Base-by-base conservation (phyloP, 2,113 vertebrate genomes). In the Elgaria multicarinata region DNA sequence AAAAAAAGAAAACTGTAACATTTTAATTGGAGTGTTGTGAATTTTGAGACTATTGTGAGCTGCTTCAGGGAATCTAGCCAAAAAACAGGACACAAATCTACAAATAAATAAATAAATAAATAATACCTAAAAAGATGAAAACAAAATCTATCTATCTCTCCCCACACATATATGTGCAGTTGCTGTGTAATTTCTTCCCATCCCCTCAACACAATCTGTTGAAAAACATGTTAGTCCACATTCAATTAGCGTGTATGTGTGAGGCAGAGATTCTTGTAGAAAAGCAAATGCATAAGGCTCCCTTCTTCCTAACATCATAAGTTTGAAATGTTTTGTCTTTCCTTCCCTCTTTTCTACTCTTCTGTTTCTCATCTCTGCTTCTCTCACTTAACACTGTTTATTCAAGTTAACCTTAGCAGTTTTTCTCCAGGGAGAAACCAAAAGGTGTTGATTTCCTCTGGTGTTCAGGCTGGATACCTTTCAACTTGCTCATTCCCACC, bases 401-500 rank as follows among this genome's bases (percentile, higher is more conserved):
- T 93, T 94, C 67, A 88, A 84, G 92, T 89, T 93, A 88, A 81
- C 85, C 89, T 77, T 89, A 92, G 91, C 33, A 62, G 75, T 90
- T 74, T 92, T 94, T 86, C 74, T 93, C 50, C 90, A 95, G 91
- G 71, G 92, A 93, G 81, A 87, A 95, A 93, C 83, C 28, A 92
- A 92, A 91, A 89, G 91, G 76, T 75, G 78, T 33, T 93, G 92
- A 94, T 94, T 93, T 91, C 86, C 86, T 90, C 90, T 93, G 94
- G 72, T 95, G 95, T 95, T 89, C 89, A 86, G 90, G 81, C 46
- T 69, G 69, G 83, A 26, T 83, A 71, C 76, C 95, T 96, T 95
- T 96, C 91, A 95, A 22, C 85, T 89, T 72, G 74, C 58, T 79
- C 78, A 93, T 62, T 92, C 92, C 95, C 93, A 94, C 93, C 92